Percentiles rank a stretch among this genome's conserved stretches.
Evolutionary conservation across 2,888 invertebrate species (phyloP).

Genomic region (Steinernema carpocapsae): DNA sequence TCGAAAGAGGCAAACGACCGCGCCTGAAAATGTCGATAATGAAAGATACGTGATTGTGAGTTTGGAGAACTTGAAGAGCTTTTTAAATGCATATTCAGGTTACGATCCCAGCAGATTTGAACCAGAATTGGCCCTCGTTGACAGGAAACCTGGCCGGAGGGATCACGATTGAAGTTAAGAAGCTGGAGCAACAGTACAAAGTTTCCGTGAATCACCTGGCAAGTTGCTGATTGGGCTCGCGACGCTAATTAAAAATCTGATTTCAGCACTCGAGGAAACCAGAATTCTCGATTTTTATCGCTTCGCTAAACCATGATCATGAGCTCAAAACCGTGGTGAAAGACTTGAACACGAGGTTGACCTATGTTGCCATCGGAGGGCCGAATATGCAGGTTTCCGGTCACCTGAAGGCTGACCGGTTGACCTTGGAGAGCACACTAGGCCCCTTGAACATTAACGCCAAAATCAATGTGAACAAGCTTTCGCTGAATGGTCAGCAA

Average conservation of each 20-base stretch:
- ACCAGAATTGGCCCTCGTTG: slow-evolving; percentile 51
- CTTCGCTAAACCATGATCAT: slow-evolving; percentile 46
- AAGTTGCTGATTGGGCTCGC: not conserved
- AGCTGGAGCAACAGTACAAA: slow-evolving; percentile 56
- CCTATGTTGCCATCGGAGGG: slow-evolving; percentile 51
- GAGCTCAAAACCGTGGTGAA: slow-evolving; percentile 53
- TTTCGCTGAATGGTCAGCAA: slow-evolving; percentile 49
- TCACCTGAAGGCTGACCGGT: slow-evolving; percentile 46
- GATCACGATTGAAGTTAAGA: slow-evolving; percentile 46
- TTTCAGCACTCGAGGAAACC: slow-evolving; percentile 53
- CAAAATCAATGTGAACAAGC: slow-evolving; percentile 11
- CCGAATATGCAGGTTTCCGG: slow-evolving; percentile 55
- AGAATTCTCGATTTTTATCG: slow-evolving; percentile 50
- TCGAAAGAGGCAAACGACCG: slow-evolving; percentile 17
- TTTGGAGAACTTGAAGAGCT: not conserved
- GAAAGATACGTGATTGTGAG: slow-evolving; percentile 4
- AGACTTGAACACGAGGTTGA: slow-evolving; percentile 50
- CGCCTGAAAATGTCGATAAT: slow-evolving; percentile 10
- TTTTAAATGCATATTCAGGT: slow-evolving; percentile 40
- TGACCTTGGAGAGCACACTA: slow-evolving; percentile 52
- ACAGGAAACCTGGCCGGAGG: slow-evolving; percentile 46
- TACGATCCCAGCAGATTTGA: slow-evolving; percentile 47
- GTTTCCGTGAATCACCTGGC: slow-evolving; percentile 50
- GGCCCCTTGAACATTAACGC: slow-evolving; percentile 57
- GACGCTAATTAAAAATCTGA: no score